Evolutionary conservation across 2,113 vertebrate species (phyloP).

Genomic region (Laterallus jamaicensis): DNA sequence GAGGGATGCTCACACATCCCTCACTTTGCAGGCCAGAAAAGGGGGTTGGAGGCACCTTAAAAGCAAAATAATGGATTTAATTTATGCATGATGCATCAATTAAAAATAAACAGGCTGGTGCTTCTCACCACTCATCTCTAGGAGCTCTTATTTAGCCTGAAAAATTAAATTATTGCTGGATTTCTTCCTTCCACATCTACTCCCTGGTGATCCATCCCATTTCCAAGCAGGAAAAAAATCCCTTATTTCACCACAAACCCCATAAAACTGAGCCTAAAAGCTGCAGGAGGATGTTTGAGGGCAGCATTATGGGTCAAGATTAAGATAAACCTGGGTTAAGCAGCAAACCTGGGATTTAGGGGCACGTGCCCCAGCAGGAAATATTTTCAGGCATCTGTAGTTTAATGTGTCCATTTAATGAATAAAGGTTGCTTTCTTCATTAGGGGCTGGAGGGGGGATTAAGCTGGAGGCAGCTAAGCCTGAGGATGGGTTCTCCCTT

Average conservation of each 20-base stretch:
- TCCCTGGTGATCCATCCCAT: fast-evolving
- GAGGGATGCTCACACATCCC: background rate
- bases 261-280: background rate
- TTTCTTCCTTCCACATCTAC: background rate
- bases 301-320: fast-evolving
- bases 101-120: fast-evolving
- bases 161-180: background rate
- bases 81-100: background rate
- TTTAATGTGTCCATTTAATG: background rate
- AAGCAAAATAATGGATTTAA: background rate
- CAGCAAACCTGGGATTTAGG: constrained; percentile 4
- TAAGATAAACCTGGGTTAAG: background rate
- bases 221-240: background rate
- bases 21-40: background rate
- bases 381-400: background rate
- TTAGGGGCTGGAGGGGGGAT: background rate
- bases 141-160: background rate
- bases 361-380: constrained; percentile 35
- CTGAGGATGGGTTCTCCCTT: background rate
- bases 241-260: background rate
- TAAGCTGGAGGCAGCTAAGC: background rate
- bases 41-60: background rate
- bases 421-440: background rate
- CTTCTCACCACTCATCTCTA: background rate
- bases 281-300: background rate